phyloP scores from a whole-genome alignment of 2,113 vertebrate genomes.

The Coptodon rendalli region DNA sequence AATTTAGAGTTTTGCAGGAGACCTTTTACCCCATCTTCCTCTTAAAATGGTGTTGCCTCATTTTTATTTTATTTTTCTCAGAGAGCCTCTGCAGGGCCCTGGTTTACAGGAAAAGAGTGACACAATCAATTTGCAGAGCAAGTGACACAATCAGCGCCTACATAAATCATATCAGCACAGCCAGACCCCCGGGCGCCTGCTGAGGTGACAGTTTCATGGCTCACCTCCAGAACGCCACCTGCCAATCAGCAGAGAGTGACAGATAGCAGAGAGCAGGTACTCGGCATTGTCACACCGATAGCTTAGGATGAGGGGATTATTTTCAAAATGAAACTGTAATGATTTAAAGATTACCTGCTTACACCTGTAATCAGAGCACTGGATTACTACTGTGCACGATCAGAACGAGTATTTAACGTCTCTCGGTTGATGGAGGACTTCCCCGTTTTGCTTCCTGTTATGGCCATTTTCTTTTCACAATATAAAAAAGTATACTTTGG shows the following conservation, averaged over 20 bases:
- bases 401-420: background rate
- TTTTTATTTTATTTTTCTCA: background rate
- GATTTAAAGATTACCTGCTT: constrained; percentile 20
- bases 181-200: constrained; percentile 41
- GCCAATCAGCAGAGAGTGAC: constrained; percentile 59
- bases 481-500: accelerated
- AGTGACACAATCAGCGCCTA: constrained; percentile 62
- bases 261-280: constrained; percentile 32
- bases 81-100: constrained; percentile 12
- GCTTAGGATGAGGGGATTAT: background rate
- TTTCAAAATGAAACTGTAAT: constrained; percentile 13
- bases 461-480: background rate
- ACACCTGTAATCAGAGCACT: background rate
- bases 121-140: constrained; percentile 60
- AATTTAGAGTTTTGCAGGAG: background rate
- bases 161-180: constrained; percentile 67
- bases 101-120: constrained; percentile 49
- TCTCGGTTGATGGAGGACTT: background rate
- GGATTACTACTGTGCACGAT: background rate
- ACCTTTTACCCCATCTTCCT: background rate
- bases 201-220: constrained; percentile 55
- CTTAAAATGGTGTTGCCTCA: background rate
- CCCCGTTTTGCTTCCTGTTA: accelerated
- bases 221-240: constrained; percentile 52
- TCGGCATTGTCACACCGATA: constrained; percentile 5